phyloP scores from a whole-genome alignment of 2,888 invertebrate genomes.

The Ecliptopera silaceata region DNA sequence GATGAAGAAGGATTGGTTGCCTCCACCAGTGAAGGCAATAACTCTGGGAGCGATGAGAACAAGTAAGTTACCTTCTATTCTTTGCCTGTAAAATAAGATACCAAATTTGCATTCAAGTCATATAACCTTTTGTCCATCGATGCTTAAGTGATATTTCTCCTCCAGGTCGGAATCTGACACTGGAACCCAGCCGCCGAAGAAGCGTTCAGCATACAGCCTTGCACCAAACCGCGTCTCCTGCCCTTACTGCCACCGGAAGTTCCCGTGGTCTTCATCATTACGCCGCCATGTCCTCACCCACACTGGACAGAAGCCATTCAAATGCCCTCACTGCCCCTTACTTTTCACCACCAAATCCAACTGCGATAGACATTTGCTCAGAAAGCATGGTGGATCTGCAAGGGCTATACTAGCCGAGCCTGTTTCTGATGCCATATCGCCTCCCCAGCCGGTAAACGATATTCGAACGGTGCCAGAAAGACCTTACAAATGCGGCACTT shows the following conservation, averaged over 20 bases:
- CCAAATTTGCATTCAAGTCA: not conserved
- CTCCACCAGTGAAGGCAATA: conserved; percentile 92
- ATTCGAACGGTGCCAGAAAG: conserved; percentile 88
- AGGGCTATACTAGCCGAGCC: conserved; percentile 72
- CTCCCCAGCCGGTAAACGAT: conserved; percentile 60
- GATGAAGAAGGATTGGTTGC: conserved; percentile 92
- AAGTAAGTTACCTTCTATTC: conserved; percentile 74
- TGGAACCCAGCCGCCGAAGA: conserved; percentile 85
- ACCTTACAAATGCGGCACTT: conserved; percentile 90
- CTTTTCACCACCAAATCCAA: conserved; percentile 98
- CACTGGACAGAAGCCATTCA: conserved; percentile 98
- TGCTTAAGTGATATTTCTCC: conserved; percentile 32
- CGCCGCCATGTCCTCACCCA: conserved; percentile 97
- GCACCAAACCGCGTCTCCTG: conserved; percentile 97
- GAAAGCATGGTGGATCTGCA: conserved; percentile 88
- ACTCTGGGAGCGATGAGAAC: conserved; percentile 92
- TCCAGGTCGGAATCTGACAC: conserved; percentile 87
- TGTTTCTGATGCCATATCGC: conserved; percentile 57
- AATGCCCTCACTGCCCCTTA: conserved; percentile 95
- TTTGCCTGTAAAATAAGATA: not conserved
- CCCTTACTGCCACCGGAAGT: conserved; percentile 96
- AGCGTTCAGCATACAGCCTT: conserved; percentile 96
- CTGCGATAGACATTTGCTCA: conserved; percentile 95
- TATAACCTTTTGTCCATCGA: not conserved
- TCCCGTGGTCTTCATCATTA: conserved; percentile 98